Conservation (phyloP, 1,140 invertebrate genomes). For the Arctopsyche grandis region DNA sequence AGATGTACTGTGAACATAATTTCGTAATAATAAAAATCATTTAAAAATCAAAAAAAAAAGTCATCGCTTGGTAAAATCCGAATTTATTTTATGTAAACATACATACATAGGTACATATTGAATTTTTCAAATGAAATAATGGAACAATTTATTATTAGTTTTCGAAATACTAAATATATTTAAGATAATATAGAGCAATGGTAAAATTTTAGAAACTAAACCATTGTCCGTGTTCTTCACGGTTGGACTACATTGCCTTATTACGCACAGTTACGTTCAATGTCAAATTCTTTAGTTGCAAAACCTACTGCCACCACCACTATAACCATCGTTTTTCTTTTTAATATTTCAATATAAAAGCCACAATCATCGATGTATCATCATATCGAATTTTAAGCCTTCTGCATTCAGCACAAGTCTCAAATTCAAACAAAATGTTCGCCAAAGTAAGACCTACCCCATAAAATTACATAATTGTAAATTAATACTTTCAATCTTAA, state of each 20-base stretch:
- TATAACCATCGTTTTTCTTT: constrained; percentile 8
- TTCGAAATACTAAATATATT: no score
- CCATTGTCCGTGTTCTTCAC: neutral
- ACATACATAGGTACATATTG: no score
- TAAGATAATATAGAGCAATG: no score
- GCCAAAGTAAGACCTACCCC: constrained; percentile 42
- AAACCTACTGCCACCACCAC: constrained; percentile 45
- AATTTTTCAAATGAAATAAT: no score
- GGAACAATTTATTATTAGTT: no score
- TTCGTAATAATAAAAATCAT: no score
- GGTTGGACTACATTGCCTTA: neutral
- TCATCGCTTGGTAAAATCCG: no score
- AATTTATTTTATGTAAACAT: no score
- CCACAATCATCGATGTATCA: constrained; percentile 20
- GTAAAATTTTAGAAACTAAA: no score
- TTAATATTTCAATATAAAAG: constrained; percentile 48
- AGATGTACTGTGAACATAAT: no score
- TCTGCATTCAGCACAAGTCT: constrained; percentile 39
- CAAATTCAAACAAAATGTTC: constrained; percentile 47
- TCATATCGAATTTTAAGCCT: constrained; percentile 7
- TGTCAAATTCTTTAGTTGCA: constrained; percentile 47
- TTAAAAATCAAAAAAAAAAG: no score
- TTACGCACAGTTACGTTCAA: constrained; percentile 40
- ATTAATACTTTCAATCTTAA: neutral
- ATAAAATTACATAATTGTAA: neutral